Base-by-base conservation (phyloP, 2,113 vertebrate species). In the Leiothrix lutea region DNA sequence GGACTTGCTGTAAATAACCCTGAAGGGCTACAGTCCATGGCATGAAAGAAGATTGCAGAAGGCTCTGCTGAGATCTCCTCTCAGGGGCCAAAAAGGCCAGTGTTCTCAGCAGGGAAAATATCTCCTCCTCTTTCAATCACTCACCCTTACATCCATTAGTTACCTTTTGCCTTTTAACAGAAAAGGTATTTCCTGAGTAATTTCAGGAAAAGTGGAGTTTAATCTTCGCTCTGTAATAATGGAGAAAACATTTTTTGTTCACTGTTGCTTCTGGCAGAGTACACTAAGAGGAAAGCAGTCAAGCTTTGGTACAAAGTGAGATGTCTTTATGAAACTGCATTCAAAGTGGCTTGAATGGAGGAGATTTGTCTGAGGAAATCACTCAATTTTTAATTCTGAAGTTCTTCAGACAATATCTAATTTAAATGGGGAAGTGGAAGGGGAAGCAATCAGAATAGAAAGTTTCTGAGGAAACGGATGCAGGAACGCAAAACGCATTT, bases 21-120 rank as follows among this genome's bases (percentile, higher is more conserved):
- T 48, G n/a, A 73, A 88, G 25, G 17, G 7, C 9, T 78, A 26
- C 1, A 2, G 12, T 25, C 26, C 2, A 2, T 36, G 24, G 2
- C 15, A 40, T 12, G 15, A 29, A 85, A 57, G 24, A 67, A 45
- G 6, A 45, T 38, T 64, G 8, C n/a, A 56, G 50, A 67, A 77
- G 38, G 5, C 2, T 60, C 3, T 66, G 9, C 35, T 22, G 21
- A 86, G 8, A 24, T 1, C 0, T 33, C 21, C 5, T 42, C 57
- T 66, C 47, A 44, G 13, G 9, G 16, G 20, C 6, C 26, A 44
- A 71, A 80, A 75, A 10, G 7, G 8, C 8, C 31, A 51, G 25
- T 2, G 14, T 58, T 84, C 42, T 62, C 35, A 58, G 7, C 15
- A 77, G 31, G 13, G 19, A 90, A 77, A 84, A 67, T 21, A 16